These are phyloP conservation scores for Mastomys coucha DNA, from an alignment of 2,113 vertebrate genomes.

Conservation along the genomic window DNA sequence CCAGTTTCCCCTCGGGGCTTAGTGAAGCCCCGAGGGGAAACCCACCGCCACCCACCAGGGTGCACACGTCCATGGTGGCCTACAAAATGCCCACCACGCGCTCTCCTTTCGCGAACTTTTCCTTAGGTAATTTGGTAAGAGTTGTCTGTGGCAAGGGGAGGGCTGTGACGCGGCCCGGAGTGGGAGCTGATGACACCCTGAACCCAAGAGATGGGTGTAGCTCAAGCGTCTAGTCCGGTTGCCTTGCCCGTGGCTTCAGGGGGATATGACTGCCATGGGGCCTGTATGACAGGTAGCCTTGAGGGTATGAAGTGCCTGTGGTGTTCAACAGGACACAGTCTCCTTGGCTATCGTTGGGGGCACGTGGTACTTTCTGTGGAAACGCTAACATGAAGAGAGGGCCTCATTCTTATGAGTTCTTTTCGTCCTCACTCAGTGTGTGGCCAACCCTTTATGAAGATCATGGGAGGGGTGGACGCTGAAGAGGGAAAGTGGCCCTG, in stretches of 20 bases:
- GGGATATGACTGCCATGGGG: not conserved
- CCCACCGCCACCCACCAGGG: not conserved
- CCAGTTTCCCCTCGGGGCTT: fast-evolving
- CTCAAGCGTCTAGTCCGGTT: not conserved
- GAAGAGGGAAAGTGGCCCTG: constrained; percentile 77
- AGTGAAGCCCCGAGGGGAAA: too few species aligned
- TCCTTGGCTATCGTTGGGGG: not conserved
- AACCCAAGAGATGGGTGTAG: not conserved
- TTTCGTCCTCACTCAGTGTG: not conserved
- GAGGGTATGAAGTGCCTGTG: not conserved
- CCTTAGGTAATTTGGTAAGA: not conserved
- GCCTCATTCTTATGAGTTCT: not conserved
- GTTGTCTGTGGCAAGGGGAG: too few species aligned
- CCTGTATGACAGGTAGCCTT: too few species aligned
- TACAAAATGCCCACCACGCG: fast-evolving
- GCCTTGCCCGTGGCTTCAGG: not conserved
- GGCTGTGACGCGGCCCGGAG: not conserved
- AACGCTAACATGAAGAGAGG: not conserved
- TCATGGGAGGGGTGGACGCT: not conserved
- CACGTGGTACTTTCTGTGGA: not conserved
- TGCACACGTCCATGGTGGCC: fast-evolving
- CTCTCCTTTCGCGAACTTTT: not conserved
- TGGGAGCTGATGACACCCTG: not conserved
- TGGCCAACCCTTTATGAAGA: not conserved
- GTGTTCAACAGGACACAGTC: not conserved